Conservation (phyloP, 2,888 invertebrate species). For the Julus scandinavius region DNA sequence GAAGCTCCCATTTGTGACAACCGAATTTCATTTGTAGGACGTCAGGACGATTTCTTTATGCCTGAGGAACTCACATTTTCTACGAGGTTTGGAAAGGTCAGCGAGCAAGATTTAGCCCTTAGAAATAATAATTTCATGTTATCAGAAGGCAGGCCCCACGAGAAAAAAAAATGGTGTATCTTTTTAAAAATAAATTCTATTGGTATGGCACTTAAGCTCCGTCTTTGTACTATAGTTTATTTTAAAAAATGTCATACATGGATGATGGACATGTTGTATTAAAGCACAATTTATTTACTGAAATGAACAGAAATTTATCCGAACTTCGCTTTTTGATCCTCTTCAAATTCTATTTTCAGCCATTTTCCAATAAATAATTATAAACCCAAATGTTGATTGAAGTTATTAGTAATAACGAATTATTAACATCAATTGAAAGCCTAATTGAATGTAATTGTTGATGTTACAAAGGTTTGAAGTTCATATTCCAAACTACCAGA, state of each 20-base stretch:
- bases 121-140: neutral
- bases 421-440: no score
- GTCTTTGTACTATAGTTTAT: neutral
- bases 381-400: no score
- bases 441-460: no score
- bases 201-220: neutral
- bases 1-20: slow-evolving; percentile 10
- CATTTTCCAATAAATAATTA: neutral
- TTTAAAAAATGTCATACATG: neutral
- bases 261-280: neutral
- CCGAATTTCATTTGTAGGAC: neutral
- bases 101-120: neutral
- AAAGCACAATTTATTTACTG: no score
- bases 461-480: no score
- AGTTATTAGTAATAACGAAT: no score
- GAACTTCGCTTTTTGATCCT: neutral
- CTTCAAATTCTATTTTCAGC: neutral
- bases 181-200: neutral
- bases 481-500: no score
- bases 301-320: neutral
- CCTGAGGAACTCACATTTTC: neutral
- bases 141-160: neutral
- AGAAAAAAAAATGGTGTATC: neutral
- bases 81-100: neutral
- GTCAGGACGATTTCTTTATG: slow-evolving; percentile 28